Evolutionary conservation across 2,797 vertebrate genomes (phyloP).

Genomic region (Malurus splendens): DNA sequence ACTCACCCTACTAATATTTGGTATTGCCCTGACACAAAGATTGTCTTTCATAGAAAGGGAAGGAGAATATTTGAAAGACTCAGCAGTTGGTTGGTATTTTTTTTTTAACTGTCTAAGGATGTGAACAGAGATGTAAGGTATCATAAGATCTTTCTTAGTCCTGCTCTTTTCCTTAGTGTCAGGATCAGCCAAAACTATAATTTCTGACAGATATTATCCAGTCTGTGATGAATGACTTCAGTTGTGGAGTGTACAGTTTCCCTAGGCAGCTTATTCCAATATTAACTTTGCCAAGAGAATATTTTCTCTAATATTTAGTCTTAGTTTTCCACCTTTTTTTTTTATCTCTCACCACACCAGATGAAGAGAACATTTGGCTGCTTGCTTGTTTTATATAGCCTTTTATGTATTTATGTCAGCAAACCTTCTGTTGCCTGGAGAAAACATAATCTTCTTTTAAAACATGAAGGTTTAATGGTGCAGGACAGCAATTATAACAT

Average conservation of each 20-base stretch:
- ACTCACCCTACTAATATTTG: background rate
- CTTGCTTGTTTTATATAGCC: background rate
- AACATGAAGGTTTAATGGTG: fast-evolving
- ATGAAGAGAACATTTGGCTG: background rate
- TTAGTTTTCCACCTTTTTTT: background rate
- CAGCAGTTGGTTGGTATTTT: background rate
- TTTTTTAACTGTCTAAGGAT: background rate
- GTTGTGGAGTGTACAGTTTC: background rate
- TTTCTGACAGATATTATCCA: background rate
- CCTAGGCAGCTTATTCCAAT: background rate
- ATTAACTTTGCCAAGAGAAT: background rate
- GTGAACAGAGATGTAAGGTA: background rate
- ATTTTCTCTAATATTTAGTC: background rate
- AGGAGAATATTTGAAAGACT: background rate
- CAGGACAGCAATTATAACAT: background rate
- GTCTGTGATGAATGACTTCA: background rate
- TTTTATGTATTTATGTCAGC: background rate
- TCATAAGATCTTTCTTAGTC: background rate
- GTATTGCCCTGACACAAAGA: background rate
- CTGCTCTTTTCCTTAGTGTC: background rate
- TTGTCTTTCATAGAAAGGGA: background rate
- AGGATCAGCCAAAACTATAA: background rate
- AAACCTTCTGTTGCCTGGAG: background rate
- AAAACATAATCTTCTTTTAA: background rate
- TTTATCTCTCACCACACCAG: background rate